Evolutionary conservation across 1,140 invertebrate genomes (phyloP).

Genomic region (Lethrus apterus): DNA sequence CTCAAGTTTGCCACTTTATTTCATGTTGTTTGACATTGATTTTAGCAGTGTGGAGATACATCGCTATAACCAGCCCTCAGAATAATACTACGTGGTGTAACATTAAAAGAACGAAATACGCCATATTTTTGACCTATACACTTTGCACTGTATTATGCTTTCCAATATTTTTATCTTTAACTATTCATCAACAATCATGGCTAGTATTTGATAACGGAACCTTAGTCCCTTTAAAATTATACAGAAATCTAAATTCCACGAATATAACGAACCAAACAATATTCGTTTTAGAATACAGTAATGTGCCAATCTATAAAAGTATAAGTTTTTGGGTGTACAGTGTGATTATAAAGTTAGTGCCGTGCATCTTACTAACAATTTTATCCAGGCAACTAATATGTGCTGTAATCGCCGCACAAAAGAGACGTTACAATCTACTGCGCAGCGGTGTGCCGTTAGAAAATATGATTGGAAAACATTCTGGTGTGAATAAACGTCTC

Average conservation of each 20-base stretch:
- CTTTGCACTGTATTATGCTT: conserved; percentile 79
- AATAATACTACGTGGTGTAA: conserved; percentile 71
- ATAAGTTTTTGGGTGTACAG: conserved; percentile 82
- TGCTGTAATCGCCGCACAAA: conserved; percentile 68
- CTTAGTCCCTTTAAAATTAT: conserved; percentile 23
- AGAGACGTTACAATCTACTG: conserved; percentile 57
- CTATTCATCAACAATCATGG: conserved; percentile 45
- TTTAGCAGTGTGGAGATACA: conserved; percentile 87
- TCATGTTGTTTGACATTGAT: conserved; percentile 90
- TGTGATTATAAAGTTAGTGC: conserved; percentile 79
- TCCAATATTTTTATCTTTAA: conserved; percentile 70
- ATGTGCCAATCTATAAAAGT: conserved; percentile 35
- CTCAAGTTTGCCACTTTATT: conserved; percentile 82
- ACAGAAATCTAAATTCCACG: conserved; percentile 18
- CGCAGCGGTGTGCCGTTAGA: conserved; percentile 26
- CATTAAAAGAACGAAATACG: conserved; percentile 57
- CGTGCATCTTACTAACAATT: conserved; percentile 72
- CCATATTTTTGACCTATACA: conserved; percentile 73
- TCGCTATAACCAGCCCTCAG: conserved; percentile 79
- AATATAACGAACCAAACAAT: conserved; percentile 42
- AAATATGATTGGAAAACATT: conserved; percentile 21
- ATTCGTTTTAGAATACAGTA: conserved; percentile 34
- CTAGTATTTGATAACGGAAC: conserved; percentile 45
- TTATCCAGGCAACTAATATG: conserved; percentile 70
- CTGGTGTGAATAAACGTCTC: conserved; percentile 39